Conservation (phyloP, 1,140 invertebrate genomes). For the Phenacoccus solenopsis region DNA sequence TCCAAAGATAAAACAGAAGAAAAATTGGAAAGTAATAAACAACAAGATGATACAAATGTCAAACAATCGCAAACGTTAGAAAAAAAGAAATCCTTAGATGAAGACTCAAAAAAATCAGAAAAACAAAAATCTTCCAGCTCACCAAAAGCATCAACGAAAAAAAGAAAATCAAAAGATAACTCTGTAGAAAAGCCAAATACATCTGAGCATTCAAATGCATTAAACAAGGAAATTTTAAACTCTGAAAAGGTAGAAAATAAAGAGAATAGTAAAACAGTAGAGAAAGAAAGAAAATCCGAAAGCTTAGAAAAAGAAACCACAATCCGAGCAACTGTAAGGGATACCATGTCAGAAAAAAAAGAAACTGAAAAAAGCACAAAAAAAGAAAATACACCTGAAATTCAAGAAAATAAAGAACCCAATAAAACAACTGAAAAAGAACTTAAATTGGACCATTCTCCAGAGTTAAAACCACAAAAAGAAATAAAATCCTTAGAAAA, state of each 20-base stretch:
- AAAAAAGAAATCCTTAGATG: too few relatives aligned
- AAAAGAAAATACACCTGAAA: constrained; percentile 23
- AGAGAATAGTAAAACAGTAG: constrained; percentile 21
- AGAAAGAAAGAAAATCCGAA: constrained; percentile 20
- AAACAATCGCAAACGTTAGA: constrained; percentile 29
- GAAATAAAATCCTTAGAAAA: constrained; percentile 31
- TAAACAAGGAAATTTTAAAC: too few relatives aligned
- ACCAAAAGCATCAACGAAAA: too few relatives aligned
- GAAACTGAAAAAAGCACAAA: background rate
- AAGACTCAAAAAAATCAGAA: constrained; percentile 19
- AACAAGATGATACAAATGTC: constrained; percentile 24
- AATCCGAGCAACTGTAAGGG: constrained; percentile 12
- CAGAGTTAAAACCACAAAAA: constrained; percentile 31
- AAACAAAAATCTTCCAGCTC: too few relatives aligned
- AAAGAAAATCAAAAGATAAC: constrained; percentile 17
- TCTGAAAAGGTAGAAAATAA: constrained; percentile 20
- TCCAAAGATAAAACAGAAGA: constrained; percentile 25
- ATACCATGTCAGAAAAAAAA: background rate
- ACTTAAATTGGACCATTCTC: too few relatives aligned
- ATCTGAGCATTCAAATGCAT: too few relatives aligned
- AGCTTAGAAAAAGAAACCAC: constrained; percentile 21
- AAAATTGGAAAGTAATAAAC: constrained; percentile 25
- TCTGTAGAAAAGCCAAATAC: too few relatives aligned
- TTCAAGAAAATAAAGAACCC: constrained; percentile 30
- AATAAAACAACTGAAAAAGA: constrained; percentile 17